Evolutionary conservation across 1,140 invertebrate genomes (phyloP), one percentile per base, ranked within the genome.

Genomic region (Chelonus insularis): DNA sequence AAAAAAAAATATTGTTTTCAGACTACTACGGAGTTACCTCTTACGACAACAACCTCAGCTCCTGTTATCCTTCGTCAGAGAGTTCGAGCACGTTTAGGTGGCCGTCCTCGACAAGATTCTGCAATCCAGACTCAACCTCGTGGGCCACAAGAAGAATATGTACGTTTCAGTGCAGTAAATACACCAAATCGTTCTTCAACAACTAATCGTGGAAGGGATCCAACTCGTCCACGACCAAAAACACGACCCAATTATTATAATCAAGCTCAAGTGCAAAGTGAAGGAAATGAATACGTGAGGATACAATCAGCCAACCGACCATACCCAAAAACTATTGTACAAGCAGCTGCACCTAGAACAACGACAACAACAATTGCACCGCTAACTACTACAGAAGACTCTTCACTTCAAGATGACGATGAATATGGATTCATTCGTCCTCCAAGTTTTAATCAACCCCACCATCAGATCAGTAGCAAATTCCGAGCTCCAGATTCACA

Each of bases 161-260:
- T 82, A 1, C 72, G 74, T n/a, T 81, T 82, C 57, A 79, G 74
- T 59, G 73, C 72, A 4, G 72, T 80, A 4, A 80, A 78, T 57
- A 72, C 76, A 45, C 50, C 58, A 39, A 18, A 2, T 9, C 32
- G 39, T 7, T 9, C 65, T 39, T 55, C 56, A 23, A 47, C 41
- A 8, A 52, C 41, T n/a, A 34, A 29, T 23, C 57, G 51, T 59
- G 37, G n/a, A 21, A 68, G 54, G 4, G 71, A 55, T 12, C 60
- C 20, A 0, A 7, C 59, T 9, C 66, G 74, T 32, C 50, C 59
- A 4, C 72, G 73, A 50, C 56, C 67, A 6, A 73, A 74, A 37
- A 8, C 55, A 2, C 67, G 73, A 2, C 62, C 70, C 0, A 68
- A 70, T 11, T 61, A 50, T 20, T 63, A 68, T 8, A 60, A 62